Base-by-base conservation (phyloP, 2,888 invertebrate species). In the Dryobotodes eremita region DNA sequence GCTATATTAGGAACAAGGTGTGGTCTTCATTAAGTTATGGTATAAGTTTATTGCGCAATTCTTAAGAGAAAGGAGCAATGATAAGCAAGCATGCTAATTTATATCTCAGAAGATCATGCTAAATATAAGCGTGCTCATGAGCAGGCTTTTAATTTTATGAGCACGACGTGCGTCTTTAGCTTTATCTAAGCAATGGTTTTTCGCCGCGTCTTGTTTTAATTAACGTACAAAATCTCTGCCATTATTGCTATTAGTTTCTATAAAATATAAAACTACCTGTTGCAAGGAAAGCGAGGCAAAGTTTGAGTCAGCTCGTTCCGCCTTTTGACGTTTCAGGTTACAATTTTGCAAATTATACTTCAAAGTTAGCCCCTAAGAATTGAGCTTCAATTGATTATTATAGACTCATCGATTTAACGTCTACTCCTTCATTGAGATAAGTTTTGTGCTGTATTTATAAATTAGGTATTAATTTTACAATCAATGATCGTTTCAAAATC, bases 271-370 rank as follows among this genome's bases (percentile, higher is more conserved):
- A 53, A 46, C 55, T 77, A 86, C 86, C 74, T 90, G 91, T 91
- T 86, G 77, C 79, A 61, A 64, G 74, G 57, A 78, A 76, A 80
- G 80, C 79, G 66, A 68, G 82, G 75, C 65, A 71, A 83, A 85
- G 74, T 82, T 86, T 82, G 48, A 86, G 64, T 13, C 59, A 73
- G 69, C 64, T 84, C 61, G 82, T 76, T 81, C 48, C 68, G 61
- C 62, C 68, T 62, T 75, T 76, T 86, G 79, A 82, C 64, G 85
- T 69, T 61, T 48, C 64, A 75, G 82, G 85, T 86, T 85, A 77
- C 81, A 81, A 81, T 82, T 85, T 85, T 79, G 86, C 82, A 75
- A 72, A 87, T 79, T 77, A 82, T 79, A 72, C 78, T 85, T 62
- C 64, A 79, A 87, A 86, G 74, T 86, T 86, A 57, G 71, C 6